Conservation (phyloP, 2,797 vertebrate species). For the Pagetopsis macropterus region DNA sequence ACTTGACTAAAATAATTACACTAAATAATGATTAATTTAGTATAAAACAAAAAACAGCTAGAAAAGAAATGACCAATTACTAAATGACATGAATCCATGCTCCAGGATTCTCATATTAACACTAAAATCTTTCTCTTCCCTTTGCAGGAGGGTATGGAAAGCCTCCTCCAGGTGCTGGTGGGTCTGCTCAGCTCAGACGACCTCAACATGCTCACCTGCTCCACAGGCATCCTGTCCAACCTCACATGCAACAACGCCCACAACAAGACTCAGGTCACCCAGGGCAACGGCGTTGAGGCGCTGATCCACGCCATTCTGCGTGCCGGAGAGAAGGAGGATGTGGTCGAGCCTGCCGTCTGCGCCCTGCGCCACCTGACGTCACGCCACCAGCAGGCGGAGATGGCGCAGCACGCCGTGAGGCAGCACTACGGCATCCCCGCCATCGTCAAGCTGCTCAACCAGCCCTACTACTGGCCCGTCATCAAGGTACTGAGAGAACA, state of each 20-base stretch:
- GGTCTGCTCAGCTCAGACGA: slow-evolving; percentile 92
- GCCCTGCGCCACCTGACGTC: slow-evolving; percentile 97
- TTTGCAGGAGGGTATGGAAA: slow-evolving; percentile 92
- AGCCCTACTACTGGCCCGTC: slow-evolving; percentile 96
- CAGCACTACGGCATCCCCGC: slow-evolving; percentile 93
- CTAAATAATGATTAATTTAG: too few relatives aligned
- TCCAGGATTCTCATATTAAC: too few relatives aligned
- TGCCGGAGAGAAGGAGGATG: slow-evolving; percentile 93
- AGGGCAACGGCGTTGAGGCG: slow-evolving; percentile 92
- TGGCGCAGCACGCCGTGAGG: slow-evolving; percentile 94
- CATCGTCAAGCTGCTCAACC: slow-evolving; percentile 93
- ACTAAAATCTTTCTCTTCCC: background rate
- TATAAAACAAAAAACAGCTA: too few relatives aligned
- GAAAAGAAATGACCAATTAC: too few relatives aligned
- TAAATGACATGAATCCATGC: too few relatives aligned
- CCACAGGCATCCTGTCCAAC: slow-evolving; percentile 96
- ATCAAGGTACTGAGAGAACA: slow-evolving; percentile 87
- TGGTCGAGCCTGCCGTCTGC: slow-evolving; percentile 93
- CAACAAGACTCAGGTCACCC: slow-evolving; percentile 96
- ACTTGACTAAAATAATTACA: too few relatives aligned
- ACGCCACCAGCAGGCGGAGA: slow-evolving; percentile 92
- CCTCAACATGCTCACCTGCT: slow-evolving; percentile 94
- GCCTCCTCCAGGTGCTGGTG: slow-evolving; percentile 92
- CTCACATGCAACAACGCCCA: slow-evolving; percentile 97
- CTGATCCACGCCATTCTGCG: slow-evolving; percentile 95